Evolutionary conservation across 53 echinoderm and acorn worm species (phyloP).

Genomic region (Astropecten irregularis): DNA sequence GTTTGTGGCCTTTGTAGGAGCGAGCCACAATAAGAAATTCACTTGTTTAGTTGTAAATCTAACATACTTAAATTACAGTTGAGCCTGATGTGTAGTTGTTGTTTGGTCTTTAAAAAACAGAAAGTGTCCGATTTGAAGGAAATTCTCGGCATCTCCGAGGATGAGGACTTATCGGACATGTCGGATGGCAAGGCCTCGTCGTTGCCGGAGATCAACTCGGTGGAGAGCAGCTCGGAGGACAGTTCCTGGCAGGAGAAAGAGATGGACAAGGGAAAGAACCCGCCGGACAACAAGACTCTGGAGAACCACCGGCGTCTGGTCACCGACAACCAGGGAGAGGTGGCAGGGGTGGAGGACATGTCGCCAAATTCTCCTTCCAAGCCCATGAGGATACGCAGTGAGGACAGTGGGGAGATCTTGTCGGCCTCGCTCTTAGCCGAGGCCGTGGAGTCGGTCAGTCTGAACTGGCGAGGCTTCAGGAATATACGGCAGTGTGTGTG

Average conservation of each 20-base stretch:
- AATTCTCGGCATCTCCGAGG: constrained; percentile 59
- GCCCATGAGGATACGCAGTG: constrained; percentile 60
- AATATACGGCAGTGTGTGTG: constrained; percentile 94
- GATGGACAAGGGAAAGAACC: constrained; percentile 14
- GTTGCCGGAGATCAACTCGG: constrained; percentile 40
- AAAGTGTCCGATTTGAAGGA: constrained; percentile 80
- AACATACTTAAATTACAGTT: too few relatives aligned
- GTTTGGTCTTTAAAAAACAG: too few relatives aligned
- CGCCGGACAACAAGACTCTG: constrained; percentile 60
- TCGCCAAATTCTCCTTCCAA: constrained; percentile 21
- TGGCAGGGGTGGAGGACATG: neutral
- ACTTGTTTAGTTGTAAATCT: too few relatives aligned
- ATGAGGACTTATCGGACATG: constrained; percentile 16
- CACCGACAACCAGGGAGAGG: neutral
- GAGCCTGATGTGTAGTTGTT: too few relatives aligned
- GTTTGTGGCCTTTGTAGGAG: too few relatives aligned
- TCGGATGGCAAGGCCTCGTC: constrained; percentile 41
- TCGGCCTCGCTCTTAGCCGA: constrained; percentile 76
- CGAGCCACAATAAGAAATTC: too few relatives aligned
- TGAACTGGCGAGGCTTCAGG: constrained; percentile 90
- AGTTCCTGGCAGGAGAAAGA: constrained; percentile 44
- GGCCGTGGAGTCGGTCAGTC: constrained; percentile 82
- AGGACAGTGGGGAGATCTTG: constrained; percentile 88
- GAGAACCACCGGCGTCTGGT: constrained; percentile 26
- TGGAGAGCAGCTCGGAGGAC: constrained; percentile 54